These are phyloP conservation scores for Scalopus aquaticus DNA, from an alignment of 2,113 vertebrate species.

Conservation along the genomic window DNA sequence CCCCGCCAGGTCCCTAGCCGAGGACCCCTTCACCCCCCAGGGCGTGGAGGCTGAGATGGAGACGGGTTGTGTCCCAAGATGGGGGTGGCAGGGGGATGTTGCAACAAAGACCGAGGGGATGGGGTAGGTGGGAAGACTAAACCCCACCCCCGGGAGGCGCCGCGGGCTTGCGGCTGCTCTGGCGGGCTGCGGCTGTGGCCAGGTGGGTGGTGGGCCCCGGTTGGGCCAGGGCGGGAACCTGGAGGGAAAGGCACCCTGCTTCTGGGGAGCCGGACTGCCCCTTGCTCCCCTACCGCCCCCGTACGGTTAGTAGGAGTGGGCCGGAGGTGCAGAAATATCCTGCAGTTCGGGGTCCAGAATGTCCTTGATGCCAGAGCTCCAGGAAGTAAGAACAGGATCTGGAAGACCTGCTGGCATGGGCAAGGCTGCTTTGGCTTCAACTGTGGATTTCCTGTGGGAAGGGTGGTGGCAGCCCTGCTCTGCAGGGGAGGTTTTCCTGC, in stretches of 20 bases:
- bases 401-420: background rate
- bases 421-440: background rate
- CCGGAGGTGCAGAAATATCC: background rate
- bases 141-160: conserved; percentile 6
- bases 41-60: background rate
- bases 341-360: background rate
- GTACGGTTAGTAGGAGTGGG: background rate
- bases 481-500: background rate
- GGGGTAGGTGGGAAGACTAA: background rate
- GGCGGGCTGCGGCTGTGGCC: conserved; percentile 1
- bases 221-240: too few relatives aligned
- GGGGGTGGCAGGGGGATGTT: background rate
- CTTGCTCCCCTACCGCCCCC: background rate
- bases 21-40: background rate
- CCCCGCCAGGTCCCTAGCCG: fast-evolving
- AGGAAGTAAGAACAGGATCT: background rate
- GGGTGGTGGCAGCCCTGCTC: background rate
- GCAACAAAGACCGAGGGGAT: background rate
- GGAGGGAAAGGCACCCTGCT: background rate
- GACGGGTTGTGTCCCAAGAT: background rate
- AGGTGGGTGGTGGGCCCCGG: conserved; percentile 37
- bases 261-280: background rate
- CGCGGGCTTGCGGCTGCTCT: conserved; percentile 3
- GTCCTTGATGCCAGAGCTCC: background rate
- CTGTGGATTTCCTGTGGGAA: background rate